Conservation (phyloP, 2,113 vertebrate species). For the Mobula birostris region DNA sequence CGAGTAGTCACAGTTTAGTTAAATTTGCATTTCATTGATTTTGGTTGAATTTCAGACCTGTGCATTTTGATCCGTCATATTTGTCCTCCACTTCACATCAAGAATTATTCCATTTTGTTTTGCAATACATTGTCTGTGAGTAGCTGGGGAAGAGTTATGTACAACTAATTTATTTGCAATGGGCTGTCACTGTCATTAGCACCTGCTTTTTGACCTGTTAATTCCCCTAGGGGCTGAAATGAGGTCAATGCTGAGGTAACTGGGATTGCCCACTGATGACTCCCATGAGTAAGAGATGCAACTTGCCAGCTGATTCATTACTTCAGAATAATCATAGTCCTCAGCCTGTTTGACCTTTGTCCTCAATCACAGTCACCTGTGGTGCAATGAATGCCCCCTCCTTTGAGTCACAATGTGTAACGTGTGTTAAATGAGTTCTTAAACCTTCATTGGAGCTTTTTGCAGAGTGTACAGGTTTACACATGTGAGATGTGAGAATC, state of each 20-base stretch:
- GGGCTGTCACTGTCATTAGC: not conserved
- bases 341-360: too few species aligned
- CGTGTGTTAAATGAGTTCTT: too few species aligned
- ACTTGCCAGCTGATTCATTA: not conserved
- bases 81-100: not conserved
- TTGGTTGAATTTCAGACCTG: not conserved
- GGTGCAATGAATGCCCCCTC: not conserved
- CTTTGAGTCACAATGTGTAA: too few species aligned
- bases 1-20: not conserved
- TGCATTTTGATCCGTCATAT: not conserved
- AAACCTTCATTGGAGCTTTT: too few species aligned
- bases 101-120: not conserved
- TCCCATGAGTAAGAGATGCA: not conserved
- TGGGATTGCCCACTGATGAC: not conserved
- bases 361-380: not conserved
- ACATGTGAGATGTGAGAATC: too few species aligned
- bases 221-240: slow-evolving; percentile 21
- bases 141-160: not conserved
- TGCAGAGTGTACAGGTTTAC: too few species aligned
- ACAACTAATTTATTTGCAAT: not conserved
- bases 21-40: not conserved
- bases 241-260: not conserved
- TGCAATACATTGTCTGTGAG: not conserved
- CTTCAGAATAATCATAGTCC: not conserved
- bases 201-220: not conserved